Percentiles rank a stretch among this genome's conserved stretches.
These are phyloP conservation scores for Desoria tigrina DNA, from an alignment of 2,888 invertebrate species.

Conservation along the genomic window DNA sequence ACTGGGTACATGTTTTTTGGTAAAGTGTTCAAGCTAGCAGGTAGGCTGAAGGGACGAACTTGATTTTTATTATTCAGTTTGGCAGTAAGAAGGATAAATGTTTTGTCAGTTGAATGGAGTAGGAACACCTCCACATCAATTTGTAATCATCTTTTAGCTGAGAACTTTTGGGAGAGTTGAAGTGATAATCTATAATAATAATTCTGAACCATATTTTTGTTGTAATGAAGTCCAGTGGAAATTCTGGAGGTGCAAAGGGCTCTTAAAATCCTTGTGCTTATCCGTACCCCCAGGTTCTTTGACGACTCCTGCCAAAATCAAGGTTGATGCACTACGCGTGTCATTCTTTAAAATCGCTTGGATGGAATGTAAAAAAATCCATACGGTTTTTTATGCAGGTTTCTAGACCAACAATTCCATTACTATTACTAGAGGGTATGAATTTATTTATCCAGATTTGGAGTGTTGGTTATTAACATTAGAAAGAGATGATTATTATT, in stretches of 20 bases:
- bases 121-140: conserved; percentile 11
- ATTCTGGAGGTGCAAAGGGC: neutral
- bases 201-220: neutral
- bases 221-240: too few relatives aligned
- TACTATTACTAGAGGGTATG: too few relatives aligned
- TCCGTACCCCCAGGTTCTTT: conserved; percentile 17
- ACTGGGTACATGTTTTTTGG: too few relatives aligned
- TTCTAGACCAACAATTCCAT: too few relatives aligned
- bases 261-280: neutral
- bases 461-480: too few relatives aligned
- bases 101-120: conserved; percentile 10
- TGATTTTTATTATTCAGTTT: neutral
- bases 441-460: too few relatives aligned
- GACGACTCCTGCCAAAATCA: conserved; percentile 42
- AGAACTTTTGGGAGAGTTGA: too few relatives aligned
- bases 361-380: neutral
- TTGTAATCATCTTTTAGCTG: neutral
- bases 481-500: too few relatives aligned
- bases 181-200: too few relatives aligned
- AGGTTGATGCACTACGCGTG: conserved; percentile 45
- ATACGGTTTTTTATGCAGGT: neutral
- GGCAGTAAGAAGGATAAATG: conserved; percentile 1
- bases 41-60: too few relatives aligned
- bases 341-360: conserved; percentile 29
- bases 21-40: too few relatives aligned